These are phyloP conservation scores for Pithys albifrons DNA, from an alignment of 2,113 vertebrate genomes.

Conservation along the genomic window DNA sequence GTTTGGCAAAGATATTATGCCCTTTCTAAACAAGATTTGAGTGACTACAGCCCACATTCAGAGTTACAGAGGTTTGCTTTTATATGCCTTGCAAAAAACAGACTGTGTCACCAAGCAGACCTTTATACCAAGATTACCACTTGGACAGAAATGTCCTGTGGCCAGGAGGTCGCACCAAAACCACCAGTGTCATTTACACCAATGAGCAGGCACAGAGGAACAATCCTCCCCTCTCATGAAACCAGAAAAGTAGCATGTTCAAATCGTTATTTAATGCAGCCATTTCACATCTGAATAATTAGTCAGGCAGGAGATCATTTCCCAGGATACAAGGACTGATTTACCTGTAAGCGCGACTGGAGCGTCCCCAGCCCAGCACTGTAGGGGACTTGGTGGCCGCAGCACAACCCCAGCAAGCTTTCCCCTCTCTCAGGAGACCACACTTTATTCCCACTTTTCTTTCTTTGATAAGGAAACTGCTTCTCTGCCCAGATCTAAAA, in stretches of 20 bases:
- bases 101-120: no score
- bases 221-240: not conserved
- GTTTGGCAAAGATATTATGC: conserved; percentile 35
- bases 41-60: not conserved
- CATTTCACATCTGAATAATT: not conserved
- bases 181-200: not conserved
- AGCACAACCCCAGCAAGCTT: not conserved
- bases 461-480: not conserved
- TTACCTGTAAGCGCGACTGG: fast-evolving
- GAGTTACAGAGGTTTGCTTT: not conserved
- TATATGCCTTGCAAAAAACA: not conserved
- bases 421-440: not conserved
- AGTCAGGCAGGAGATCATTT: conserved; percentile 1
- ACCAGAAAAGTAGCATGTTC: not conserved
- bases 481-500: not conserved
- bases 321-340: not conserved
- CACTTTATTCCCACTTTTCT: not conserved
- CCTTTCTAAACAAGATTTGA: conserved; percentile 32
- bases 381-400: fast-evolving
- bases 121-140: not conserved
- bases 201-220: not conserved
- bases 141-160: not conserved
- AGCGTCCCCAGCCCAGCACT: not conserved
- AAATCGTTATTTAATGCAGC: conserved; percentile 10
- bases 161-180: not conserved